phyloP scores from a whole-genome alignment of 2,888 invertebrate species.

The Erynnis tages region DNA sequence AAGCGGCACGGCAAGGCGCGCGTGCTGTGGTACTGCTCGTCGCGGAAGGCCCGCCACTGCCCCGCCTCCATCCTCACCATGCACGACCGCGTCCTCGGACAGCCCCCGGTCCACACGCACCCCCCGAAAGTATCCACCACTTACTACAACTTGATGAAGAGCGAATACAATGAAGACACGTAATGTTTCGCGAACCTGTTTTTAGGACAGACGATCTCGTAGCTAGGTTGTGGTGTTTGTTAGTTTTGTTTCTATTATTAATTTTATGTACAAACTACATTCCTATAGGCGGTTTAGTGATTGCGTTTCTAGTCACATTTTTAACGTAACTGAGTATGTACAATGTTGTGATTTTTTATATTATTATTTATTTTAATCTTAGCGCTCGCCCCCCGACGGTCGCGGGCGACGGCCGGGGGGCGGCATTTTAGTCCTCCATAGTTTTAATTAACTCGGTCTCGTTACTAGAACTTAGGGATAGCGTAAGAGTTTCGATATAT shows the following conservation, averaged over 20 bases:
- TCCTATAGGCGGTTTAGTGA: slow-evolving; percentile 4
- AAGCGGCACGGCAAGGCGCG: slow-evolving; percentile 48
- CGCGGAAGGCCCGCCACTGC: slow-evolving; percentile 57
- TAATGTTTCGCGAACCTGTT: not conserved
- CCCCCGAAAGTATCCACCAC: slow-evolving; percentile 51
- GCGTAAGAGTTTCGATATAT: slow-evolving; percentile 14
- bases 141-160: slow-evolving; percentile 32
- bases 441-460: slow-evolving; percentile 3
- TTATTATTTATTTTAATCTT: not conserved
- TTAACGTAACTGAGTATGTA: not conserved
- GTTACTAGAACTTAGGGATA: slow-evolving; percentile 17
- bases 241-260: slow-evolving; percentile 1
- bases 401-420: slow-evolving; percentile 12
- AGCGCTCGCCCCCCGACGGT: not conserved
- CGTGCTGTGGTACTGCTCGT: slow-evolving; percentile 62
- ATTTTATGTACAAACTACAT: slow-evolving; percentile 11
- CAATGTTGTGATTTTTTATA: not conserved
- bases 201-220: not conserved
- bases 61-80: slow-evolving; percentile 54
- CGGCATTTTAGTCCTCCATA: slow-evolving; percentile 2
- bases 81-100: slow-evolving; percentile 51
- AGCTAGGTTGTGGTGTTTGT: slow-evolving; percentile 12
- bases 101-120: slow-evolving; percentile 54
- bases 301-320: slow-evolving; percentile 16
- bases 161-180: slow-evolving; percentile 16